A percentile compares a stretch with the other conserved stretches of the same genome.
phyloP scores from a whole-genome alignment of 2,888 invertebrate species.

The Patella ulyssiponensis region DNA sequence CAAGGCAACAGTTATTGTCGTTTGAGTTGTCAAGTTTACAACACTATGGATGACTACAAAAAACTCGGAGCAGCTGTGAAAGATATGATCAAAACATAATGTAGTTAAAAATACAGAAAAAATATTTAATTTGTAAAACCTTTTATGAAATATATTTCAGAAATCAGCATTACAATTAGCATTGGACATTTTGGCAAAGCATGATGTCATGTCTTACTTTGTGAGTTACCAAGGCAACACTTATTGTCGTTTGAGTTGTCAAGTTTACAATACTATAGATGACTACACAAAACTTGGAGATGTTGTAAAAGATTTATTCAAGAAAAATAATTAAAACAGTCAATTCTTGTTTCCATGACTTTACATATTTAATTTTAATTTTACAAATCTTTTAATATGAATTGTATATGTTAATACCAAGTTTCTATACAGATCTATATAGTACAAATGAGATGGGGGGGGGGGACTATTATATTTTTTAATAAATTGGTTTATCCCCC shows the following conservation, averaged over 20 bases:
- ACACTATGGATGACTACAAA: constrained; percentile 51
- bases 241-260: constrained; percentile 52
- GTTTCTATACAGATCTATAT: no score
- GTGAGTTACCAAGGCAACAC: constrained; percentile 37
- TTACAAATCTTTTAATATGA: no score
- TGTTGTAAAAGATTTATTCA: constrained; percentile 42
- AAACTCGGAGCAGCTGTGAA: constrained; percentile 47
- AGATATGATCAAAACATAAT: background rate
- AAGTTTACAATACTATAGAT: constrained; percentile 56
- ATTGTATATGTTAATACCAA: no score
- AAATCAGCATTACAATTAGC: constrained; percentile 18
- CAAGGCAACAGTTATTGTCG: constrained; percentile 45
- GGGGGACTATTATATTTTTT: no score
- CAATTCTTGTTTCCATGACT: no score
- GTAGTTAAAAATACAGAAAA: background rate
- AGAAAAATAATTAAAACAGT: background rate
- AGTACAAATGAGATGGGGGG: no score
- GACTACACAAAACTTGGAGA: constrained; percentile 54
- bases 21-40: constrained; percentile 54
- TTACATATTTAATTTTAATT: no score
- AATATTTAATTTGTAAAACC: background rate
- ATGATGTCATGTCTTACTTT: constrained; percentile 33
- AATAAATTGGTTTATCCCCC: no score
- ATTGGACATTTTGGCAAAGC: constrained; percentile 23
- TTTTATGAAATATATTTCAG: constrained; percentile 19